phyloP scores from a whole-genome alignment of 2,797 vertebrate species.

The Babyrousa celebensis region DNA sequence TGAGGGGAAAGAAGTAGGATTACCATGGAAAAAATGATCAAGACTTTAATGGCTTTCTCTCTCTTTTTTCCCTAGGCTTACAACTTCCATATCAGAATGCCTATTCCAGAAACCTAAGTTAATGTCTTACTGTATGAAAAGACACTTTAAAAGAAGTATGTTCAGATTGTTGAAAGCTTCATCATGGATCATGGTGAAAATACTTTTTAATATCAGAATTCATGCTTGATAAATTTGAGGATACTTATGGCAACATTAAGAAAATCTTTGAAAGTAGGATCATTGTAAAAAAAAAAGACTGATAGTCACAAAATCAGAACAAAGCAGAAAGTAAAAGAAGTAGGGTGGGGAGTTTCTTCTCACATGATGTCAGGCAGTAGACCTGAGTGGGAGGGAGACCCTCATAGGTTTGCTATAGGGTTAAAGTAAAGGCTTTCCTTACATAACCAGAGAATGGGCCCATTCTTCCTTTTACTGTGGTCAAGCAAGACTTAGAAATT shows the following conservation, averaged over 20 bases:
- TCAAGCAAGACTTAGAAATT: not conserved
- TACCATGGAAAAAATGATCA: not conserved
- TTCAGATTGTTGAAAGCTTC: not conserved
- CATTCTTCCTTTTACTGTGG: not conserved
- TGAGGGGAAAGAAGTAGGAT: not conserved
- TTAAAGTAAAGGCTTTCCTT: not conserved
- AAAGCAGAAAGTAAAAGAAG: not conserved
- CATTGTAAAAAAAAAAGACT: not conserved
- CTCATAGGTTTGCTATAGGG: not conserved
- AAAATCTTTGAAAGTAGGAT: not conserved
- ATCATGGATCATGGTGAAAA: not conserved
- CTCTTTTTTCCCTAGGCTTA: not conserved
- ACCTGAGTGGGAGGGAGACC: not conserved
- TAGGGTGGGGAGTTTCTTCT: not conserved
- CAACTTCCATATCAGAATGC: constrained; percentile 31
- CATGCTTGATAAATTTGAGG: not conserved
- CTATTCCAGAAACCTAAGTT: not conserved
- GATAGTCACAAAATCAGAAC: not conserved
- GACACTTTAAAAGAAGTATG: not conserved
- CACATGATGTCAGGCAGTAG: not conserved
- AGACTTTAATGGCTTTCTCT: not conserved
- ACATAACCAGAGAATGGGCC: not conserved
- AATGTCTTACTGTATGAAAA: not conserved
- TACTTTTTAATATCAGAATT: constrained; percentile 19
- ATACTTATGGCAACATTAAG: not conserved